These are phyloP conservation scores for Octodon degus DNA, from an alignment of 2,113 vertebrate species.

Conservation along the genomic window DNA sequence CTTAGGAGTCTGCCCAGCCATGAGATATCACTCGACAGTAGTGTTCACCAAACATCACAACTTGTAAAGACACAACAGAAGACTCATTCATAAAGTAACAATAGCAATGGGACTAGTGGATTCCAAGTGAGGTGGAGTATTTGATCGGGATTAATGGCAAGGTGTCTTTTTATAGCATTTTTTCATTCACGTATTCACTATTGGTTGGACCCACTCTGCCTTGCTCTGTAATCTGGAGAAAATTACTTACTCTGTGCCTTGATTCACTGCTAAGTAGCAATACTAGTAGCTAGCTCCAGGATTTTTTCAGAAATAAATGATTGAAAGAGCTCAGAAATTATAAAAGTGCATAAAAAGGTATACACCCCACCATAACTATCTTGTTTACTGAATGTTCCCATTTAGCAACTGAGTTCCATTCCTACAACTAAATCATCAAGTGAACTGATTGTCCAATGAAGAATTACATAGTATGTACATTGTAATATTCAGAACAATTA, in stretches of 20 bases:
- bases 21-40: background rate
- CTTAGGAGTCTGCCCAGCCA: background rate
- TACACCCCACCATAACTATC: background rate
- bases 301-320: conserved; percentile 28
- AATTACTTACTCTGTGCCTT: background rate
- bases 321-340: background rate
- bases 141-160: background rate
- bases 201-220: background rate
- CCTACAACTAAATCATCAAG: background rate
- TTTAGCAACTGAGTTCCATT: background rate
- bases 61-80: background rate
- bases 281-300: background rate
- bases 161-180: background rate
- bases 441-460: background rate
- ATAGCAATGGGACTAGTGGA: background rate
- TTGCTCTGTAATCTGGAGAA: background rate
- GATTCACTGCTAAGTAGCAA: background rate
- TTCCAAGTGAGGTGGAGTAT: background rate
- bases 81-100: background rate
- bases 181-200: background rate
- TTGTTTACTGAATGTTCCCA: background rate
- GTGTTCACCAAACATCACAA: background rate
- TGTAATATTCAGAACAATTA: background rate
- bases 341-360: background rate
- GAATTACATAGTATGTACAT: background rate